Conservation (phyloP, 2,113 vertebrate genomes). For the Cyprinodon brontotheroides region DNA sequence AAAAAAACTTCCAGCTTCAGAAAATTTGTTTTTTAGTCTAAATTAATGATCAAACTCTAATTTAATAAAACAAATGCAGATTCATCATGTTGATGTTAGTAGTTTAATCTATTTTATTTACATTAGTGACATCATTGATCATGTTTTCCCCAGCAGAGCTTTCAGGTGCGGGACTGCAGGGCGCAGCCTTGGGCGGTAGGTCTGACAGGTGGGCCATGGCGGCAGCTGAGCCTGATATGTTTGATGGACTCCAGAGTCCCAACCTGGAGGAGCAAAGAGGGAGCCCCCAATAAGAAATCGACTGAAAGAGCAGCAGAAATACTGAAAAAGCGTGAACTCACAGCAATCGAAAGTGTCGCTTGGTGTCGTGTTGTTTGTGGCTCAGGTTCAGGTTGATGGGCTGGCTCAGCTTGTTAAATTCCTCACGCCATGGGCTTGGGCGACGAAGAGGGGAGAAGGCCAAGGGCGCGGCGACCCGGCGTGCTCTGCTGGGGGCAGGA, state of each 20-base stretch:
- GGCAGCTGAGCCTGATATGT: conserved; percentile 80
- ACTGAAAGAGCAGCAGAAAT: no score
- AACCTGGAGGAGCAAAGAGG: conserved; percentile 76
- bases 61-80: no score
- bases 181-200: conserved; percentile 85
- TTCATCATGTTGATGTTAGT: no score
- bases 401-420: conserved; percentile 96
- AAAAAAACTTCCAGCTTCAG: no score
- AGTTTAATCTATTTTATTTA: conserved; percentile 20
- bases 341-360: conserved; percentile 90
- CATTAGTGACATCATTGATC: neutral
- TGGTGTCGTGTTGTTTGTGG: conserved; percentile 91
- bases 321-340: conserved; percentile 65
- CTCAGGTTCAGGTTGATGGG: conserved; percentile 91
- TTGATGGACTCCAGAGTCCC: conserved; percentile 91
- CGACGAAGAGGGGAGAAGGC: conserved; percentile 91
- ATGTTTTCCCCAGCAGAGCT: no score
- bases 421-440: conserved; percentile 88
- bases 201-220: conserved; percentile 87
- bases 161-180: conserved; percentile 90
- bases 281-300: neutral
- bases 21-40: no score
- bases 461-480: conserved; percentile 85
- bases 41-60: no score
- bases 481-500: conserved; percentile 64